These are phyloP conservation scores for Heliangelus exortis DNA, from an alignment of 2,797 vertebrate species.

Conservation along the genomic window DNA sequence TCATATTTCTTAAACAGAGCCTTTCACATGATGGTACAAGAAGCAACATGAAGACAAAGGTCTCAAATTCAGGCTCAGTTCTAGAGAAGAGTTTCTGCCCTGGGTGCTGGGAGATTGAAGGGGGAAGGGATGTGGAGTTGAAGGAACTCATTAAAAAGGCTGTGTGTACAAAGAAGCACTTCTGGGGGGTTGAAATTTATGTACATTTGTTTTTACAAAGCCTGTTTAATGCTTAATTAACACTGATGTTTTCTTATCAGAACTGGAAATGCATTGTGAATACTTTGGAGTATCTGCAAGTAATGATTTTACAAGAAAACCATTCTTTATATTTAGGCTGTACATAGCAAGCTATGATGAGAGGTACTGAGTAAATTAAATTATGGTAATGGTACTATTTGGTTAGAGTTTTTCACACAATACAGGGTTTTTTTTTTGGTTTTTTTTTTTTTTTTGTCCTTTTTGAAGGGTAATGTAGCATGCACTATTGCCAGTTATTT, in stretches of 20 bases:
- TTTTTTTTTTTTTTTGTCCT: background rate
- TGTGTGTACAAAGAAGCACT: background rate
- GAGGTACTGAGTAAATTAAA: background rate
- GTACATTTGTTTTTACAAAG: background rate
- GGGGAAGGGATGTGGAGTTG: rapidly evolving
- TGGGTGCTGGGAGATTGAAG: background rate
- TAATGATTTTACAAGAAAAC: background rate
- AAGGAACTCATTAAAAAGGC: background rate
- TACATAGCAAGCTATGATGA: background rate
- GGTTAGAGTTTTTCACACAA: background rate
- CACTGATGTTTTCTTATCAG: background rate
- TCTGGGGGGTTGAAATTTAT: background rate
- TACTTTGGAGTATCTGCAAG: background rate
- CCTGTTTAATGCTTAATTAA: conserved; percentile 1
- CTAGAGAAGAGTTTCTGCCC: background rate
- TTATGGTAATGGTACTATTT: background rate
- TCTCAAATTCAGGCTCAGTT: background rate
- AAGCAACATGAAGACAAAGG: background rate
- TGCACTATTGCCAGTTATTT: background rate
- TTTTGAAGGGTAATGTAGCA: background rate
- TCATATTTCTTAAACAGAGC: background rate
- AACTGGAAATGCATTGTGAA: background rate
- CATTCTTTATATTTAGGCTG: background rate
- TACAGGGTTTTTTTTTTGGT: background rate
- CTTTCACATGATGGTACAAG: rapidly evolving